Evolutionary conservation across 1,140 invertebrate genomes (phyloP).

Genomic region (Ceratina japonica): DNA sequence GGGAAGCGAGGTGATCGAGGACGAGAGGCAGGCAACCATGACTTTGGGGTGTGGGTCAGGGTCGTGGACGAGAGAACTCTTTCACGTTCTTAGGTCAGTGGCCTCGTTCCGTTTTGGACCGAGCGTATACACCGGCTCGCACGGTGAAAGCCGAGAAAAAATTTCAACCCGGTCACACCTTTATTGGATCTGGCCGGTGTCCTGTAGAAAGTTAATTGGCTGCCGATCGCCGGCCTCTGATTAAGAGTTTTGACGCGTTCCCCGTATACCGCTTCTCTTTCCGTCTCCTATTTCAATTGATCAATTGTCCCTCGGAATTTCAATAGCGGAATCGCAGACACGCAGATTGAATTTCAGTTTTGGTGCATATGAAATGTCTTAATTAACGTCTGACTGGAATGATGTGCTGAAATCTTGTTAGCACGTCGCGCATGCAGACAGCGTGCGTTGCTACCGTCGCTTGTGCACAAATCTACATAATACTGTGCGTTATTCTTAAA

Average conservation of each 20-base stretch:
- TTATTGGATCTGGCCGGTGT: constrained; percentile 44
- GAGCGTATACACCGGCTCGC: constrained; percentile 8
- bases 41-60: constrained; percentile 63
- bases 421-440: not conserved
- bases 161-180: constrained; percentile 62
- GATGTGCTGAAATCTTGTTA: not conserved
- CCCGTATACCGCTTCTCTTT: not conserved
- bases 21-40: constrained; percentile 26
- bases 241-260: constrained; percentile 37
- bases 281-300: not conserved
- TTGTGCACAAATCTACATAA: not conserved
- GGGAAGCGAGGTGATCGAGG: not conserved
- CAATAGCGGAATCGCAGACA: not conserved
- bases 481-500: not conserved
- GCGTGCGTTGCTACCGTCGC: not conserved
- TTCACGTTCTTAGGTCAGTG: constrained; percentile 54
- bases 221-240: constrained; percentile 11
- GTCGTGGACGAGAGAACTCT: constrained; percentile 49
- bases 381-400: too few relatives aligned
- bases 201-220: constrained; percentile 63
- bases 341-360: not conserved
- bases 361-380: too few relatives aligned
- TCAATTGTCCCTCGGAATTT: not conserved
- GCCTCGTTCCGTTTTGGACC: constrained; percentile 58
- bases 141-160: constrained; percentile 69